Base-by-base conservation (phyloP, 1,140 invertebrate species). In the silkworm (Bombyx mori) region DNA sequence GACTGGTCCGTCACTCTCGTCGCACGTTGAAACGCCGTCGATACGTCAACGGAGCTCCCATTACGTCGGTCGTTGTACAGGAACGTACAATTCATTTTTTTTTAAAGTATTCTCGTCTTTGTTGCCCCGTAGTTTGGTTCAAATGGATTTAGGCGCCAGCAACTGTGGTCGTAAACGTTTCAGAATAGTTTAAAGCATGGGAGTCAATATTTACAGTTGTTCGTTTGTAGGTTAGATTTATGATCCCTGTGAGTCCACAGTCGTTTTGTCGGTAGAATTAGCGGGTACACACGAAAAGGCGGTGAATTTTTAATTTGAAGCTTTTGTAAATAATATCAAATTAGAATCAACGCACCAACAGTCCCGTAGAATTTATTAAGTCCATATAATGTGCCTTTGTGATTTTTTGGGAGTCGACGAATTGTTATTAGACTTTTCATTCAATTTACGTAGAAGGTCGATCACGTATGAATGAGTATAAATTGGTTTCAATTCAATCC, bases 401-500 rank as follows among this genome's bases (percentile, higher is more conserved):
- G 26, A 35, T 35, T 35, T 35, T 35, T 35, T 35, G 26, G 26
- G 48, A 18, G n/a, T 18, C 9, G 7, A 49, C 7, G 48, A 50
- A 18, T 52, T 47, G 50, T 53, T 42, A 44, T 18, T 50, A 46
- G 48, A 59, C 63, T 55, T 48, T 61, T 65, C 63, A 68, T 63
- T 65, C 57, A 62, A 65, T 66, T 64, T 59, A 68, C 57, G 62
- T 53, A 48, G 61, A 46, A 46, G 45, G 45, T 46, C 48, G n/a
- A 49, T 12, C 7, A 49, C 45, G 22, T 49, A 12, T 7, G 22
- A 35, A 1, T 7, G 22, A 35, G 26, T 35, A 35, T 35, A 35
- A 35, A 35, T 35, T 35, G 26, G 44, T 78, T 71, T 72, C 81
- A 61, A 81, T 75, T 79, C 78, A 79, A 73, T 75, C 70, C 73